Base-by-base conservation (phyloP, 2,797 vertebrate genomes). In the Pangasius sanitwongsei region DNA sequence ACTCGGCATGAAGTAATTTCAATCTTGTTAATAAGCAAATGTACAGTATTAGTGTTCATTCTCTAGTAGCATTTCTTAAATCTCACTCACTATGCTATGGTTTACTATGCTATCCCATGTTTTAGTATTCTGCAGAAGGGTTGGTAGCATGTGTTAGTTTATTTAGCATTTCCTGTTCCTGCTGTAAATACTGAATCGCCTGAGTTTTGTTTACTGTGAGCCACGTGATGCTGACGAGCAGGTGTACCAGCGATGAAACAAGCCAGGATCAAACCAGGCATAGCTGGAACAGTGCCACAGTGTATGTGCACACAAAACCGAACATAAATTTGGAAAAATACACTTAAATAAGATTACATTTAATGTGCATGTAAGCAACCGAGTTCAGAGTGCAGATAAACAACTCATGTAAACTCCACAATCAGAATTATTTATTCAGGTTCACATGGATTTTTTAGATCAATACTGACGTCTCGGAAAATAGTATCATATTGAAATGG, bases 181-280 rank as follows among this genome's bases (percentile, higher is more conserved):
- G 82, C 82, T 65, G 59, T 84, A 48, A 84, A 77, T 77, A 31
- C 70, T 77, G 55, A 77, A 20, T 77, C 50, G 53, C 57, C 55
- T 87, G 55, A 28, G 72, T 50, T 65, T 87, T 72, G 72, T 87
- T 75, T 74, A 77, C 55, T 6, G 53, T 63, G 37, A 44, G 6
- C 41, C 83, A 69, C 4, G 63, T 84, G 83, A 84, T 2, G 83
- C 83, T 67, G 83, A 84, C 16, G 61, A 65, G 61, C 82, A 65
- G 82, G 61, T 84, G 82, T 25, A 83, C 41, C 41, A 67, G 25
- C 25, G 6, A 44, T 6, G 28, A 48, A 83, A 65, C 41, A 8
- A n/a, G 82, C 82, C 82, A 83, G 61, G 61, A 84, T 67, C 82
- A 31, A 48, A 84, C 82, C 82, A 6, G 61, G 61, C 82, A 31